Conservation (phyloP, 2,797 vertebrate genomes). For the Sciurus vulgaris region DNA sequence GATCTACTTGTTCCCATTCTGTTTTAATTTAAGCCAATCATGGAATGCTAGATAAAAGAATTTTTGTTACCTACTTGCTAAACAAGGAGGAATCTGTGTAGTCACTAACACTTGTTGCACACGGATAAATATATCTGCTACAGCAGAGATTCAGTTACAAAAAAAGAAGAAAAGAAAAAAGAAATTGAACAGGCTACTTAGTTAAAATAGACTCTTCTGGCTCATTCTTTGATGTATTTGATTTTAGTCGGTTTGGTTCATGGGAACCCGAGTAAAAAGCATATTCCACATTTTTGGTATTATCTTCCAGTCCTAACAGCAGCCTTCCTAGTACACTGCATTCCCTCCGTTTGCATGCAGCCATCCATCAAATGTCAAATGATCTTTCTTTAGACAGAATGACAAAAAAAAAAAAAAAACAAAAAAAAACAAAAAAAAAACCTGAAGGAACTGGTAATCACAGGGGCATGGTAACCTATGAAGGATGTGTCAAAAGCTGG, state of each 20-base stretch:
- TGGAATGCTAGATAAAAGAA: background rate
- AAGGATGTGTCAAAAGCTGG: background rate
- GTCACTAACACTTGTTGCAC: background rate
- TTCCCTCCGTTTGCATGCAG: background rate
- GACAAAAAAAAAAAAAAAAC: background rate
- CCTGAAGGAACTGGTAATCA: background rate
- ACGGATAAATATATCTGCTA: background rate
- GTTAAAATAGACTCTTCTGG: background rate
- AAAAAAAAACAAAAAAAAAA: too few species aligned
- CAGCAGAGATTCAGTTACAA: background rate
- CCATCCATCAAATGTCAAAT: background rate
- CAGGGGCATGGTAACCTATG: background rate
- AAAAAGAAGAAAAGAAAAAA: background rate
- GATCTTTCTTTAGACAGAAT: background rate
- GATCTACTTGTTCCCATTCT: background rate
- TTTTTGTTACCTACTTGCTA: background rate
- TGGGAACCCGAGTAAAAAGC: too few species aligned
- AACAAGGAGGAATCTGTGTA: background rate
- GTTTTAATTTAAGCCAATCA: background rate
- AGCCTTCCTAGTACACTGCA: background rate
- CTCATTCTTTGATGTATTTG: background rate
- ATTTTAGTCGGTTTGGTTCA: too few species aligned
- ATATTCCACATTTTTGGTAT: background rate
- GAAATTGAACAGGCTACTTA: background rate
- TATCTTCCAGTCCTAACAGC: background rate